phyloP scores from a whole-genome alignment of 35 echinoderm and acorn worm species.

The Patiria miniata region DNA sequence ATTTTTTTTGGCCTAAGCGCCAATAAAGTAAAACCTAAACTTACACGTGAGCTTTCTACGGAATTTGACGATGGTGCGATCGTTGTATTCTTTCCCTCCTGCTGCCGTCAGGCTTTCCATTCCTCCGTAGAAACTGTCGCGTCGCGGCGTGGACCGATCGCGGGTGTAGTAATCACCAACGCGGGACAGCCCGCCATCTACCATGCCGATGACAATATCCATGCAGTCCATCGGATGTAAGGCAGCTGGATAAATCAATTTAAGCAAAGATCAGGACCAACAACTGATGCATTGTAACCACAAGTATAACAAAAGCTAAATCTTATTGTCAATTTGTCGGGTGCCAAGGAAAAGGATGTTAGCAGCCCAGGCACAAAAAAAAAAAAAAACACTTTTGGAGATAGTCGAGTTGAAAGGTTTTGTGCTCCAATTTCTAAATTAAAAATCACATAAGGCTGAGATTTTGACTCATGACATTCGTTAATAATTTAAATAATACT shows the following conservation, averaged over 20 bases:
- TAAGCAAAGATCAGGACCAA: too few relatives aligned
- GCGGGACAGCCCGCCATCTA: conserved; percentile 34
- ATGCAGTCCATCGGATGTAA: conserved; percentile 87
- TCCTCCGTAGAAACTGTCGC: conserved; percentile 69
- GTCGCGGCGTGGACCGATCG: conserved; percentile 79
- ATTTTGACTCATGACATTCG: too few relatives aligned
- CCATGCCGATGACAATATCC: conserved; percentile 80
- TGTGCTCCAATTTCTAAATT: too few relatives aligned
- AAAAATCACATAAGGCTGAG: too few relatives aligned
- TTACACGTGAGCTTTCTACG: conserved; percentile 79
- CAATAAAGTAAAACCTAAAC: not conserved
- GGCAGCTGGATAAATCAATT: not conserved
- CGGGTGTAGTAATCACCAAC: conserved; percentile 87
- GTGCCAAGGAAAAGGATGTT: too few relatives aligned
- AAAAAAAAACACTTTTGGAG: too few relatives aligned
- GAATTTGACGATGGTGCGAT: conserved; percentile 67
- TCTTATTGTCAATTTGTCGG: too few relatives aligned
- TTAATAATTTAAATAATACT: too few relatives aligned
- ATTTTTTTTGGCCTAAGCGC: not conserved
- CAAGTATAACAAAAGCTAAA: too few relatives aligned
- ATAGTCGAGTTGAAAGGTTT: too few relatives aligned
- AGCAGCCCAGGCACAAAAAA: too few relatives aligned
- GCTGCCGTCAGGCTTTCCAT: conserved; percentile 61
- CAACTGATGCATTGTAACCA: too few relatives aligned
- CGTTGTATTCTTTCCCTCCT: conserved; percentile 49